Evolutionary conservation across 2,888 invertebrate species (phyloP).

Genomic region (Hirtodrosophila duncani): DNA sequence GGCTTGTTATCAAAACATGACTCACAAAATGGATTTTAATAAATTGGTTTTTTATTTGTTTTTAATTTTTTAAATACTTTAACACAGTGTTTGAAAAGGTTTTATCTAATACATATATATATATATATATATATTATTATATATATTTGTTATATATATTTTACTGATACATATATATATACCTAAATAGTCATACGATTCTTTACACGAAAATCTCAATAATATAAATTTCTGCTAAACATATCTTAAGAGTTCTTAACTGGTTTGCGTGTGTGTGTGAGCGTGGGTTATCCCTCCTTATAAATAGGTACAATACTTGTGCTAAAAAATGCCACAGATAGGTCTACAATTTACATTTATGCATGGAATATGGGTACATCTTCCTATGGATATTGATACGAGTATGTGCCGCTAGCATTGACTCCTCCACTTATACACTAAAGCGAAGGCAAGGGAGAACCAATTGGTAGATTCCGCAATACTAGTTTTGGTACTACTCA

Average conservation of each 20-base stretch:
- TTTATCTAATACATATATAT: conserved; percentile 48
- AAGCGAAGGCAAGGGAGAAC: neutral
- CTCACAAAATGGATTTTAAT: neutral
- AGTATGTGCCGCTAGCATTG: too few relatives aligned
- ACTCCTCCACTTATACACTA: neutral
- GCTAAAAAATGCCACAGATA: conserved; percentile 14
- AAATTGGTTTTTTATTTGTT: conserved; percentile 29
- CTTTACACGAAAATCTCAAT: conserved; percentile 58
- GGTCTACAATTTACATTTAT: conserved; percentile 32
- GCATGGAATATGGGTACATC: too few relatives aligned
- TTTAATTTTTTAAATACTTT: conserved; percentile 69
- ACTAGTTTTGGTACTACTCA: conserved; percentile 51
- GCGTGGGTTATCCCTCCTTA: too few relatives aligned
- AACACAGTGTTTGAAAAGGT: conserved; percentile 71
- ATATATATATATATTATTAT: conserved; percentile 37
- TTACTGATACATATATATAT: conserved; percentile 51
- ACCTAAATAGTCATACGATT: conserved; percentile 38
- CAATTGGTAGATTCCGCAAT: too few relatives aligned
- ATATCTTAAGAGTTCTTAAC: conserved; percentile 54
- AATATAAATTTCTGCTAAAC: conserved; percentile 54
- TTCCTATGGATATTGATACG: too few relatives aligned
- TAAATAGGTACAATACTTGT: conserved; percentile 35
- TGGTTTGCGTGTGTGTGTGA: conserved; percentile 18
- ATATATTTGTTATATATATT: too few relatives aligned
- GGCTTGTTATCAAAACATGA: too few relatives aligned